Evolutionary conservation across 1,140 invertebrate species (phyloP), one percentile per base, ranked within the genome.

Genomic region (Drosophila paulistorum): DNA sequence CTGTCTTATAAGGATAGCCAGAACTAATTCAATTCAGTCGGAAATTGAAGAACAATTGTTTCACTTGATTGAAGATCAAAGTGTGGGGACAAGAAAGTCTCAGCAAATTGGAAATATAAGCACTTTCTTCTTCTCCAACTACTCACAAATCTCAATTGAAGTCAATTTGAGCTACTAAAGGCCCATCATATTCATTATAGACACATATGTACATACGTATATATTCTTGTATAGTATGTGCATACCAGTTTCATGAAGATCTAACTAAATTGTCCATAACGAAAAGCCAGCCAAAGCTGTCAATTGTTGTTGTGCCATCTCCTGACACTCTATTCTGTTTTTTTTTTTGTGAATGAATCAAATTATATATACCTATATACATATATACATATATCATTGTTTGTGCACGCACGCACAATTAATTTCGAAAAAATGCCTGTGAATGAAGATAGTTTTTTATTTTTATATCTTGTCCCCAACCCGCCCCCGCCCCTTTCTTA

Each of bases 341-440:
- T 26, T 14, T 17, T 14, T 35, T 59, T 37, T 37, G 57, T 59
- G 57, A 37, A 37, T 59, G 57, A 59, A 59, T 62, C 35, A 62
- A 62, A 62, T 42, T 51, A 51, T 51, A 51, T 51, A 17, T 17
- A 20, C 7, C 14, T 45, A 17, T 20, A 48, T 37, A 7, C 10
- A 17, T 9, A 20, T 3, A 17, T 20, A 48, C 17, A 17, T 20
- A 48, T 45, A 20, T 17, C 10, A 23, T 51, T 45, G 42, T 51
- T 17, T 51, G 45, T 51, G 45, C 45, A 51, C 17, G 45, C 45
- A 51, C 45, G 45, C 45, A 51, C 45, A 51, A 51, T 51, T 51
- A 51, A 51, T 51, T 51, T 51, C 9, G 9, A 51, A 51, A 51
- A 51, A 51, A 51, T 51, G 45, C 9, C 45, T 23, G 17, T 51